Conservation (phyloP, 2,888 invertebrate genomes). For the Tubulanus polymorphus region DNA sequence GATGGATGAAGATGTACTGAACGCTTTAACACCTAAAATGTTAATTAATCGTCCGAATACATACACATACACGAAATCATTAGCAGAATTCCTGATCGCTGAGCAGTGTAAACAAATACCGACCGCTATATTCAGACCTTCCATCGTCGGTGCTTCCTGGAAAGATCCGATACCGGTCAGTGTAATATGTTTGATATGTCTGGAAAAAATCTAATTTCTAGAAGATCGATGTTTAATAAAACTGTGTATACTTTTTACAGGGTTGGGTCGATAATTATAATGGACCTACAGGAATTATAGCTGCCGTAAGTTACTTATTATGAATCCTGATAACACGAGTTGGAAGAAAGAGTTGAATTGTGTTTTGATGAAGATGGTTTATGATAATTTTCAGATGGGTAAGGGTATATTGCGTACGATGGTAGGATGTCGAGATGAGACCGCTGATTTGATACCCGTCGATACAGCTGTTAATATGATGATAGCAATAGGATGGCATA, state of each 20-base stretch:
- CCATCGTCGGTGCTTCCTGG: conserved; percentile 76
- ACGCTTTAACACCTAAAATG: conserved; percentile 48
- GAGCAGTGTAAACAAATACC: conserved; percentile 72
- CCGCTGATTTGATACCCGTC: conserved; percentile 84
- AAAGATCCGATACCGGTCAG: conserved; percentile 47
- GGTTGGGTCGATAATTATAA: conserved; percentile 95
- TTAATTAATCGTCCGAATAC: conserved; percentile 76
- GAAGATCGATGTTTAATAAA: too few relatives aligned
- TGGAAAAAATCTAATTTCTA: too few relatives aligned
- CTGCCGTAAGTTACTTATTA: conserved; percentile 25
- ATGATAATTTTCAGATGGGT: conserved; percentile 39
- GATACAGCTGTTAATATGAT: conserved; percentile 83
- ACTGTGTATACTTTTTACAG: conserved; percentile 20
- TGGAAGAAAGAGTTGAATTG: too few relatives aligned
- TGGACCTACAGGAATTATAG: conserved; percentile 74
- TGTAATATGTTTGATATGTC: too few relatives aligned
- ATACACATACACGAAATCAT: conserved; percentile 80
- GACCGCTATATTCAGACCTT: conserved; percentile 74
- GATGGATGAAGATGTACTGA: conserved; percentile 54
- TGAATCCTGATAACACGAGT: background rate
- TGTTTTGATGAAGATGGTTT: too few relatives aligned
- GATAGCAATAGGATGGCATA: conserved; percentile 78
- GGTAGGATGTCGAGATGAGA: conserved; percentile 68
- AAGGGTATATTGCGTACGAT: conserved; percentile 77
- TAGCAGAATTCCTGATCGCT: conserved; percentile 74